Base-by-base conservation (phyloP, 2,797 vertebrate species). In the Lacerta agilis region DNA sequence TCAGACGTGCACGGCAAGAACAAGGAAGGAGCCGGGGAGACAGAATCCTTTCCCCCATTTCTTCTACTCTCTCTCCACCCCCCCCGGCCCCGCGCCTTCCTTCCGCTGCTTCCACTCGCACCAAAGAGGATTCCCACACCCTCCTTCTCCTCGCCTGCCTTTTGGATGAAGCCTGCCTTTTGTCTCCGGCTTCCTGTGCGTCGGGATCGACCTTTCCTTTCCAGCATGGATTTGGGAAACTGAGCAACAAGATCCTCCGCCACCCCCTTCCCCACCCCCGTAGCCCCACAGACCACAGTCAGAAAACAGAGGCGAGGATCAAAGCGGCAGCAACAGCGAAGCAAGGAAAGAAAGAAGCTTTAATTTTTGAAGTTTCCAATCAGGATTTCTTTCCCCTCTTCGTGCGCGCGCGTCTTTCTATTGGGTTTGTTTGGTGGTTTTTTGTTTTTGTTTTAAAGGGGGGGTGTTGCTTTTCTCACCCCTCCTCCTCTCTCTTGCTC, bases 151-250 rank as follows among this genome's bases (percentile, higher is more conserved):
- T 29, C 25, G 45, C 15, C 82, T 25, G 23, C 82, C 82, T 41
- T 36, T 72, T 29, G 79, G 79, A 81, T 36, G 79, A 36, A 36
- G 36, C 61, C 79, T 64, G 25, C 73, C 73, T 80, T 79, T 79
- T 75, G 86, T 87, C 86, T 85, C 58, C 38, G 10, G 86, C 45
- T 80, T 72, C 79, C 38, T 43, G 86, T 41, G 75, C 64, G 73
- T 20, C 55, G 61, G 83, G 83, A 43, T 20, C 36, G 9, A 3
- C 10, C 83, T 29, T 27, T 9, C 5, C 72, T 43, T 20, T 8
- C 10, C 58, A 10, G 13, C 36, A n/a, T 78, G 75, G 84, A 33
- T 45, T 67, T 17, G 61, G 18, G 41, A 6, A 11, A 49, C 66
- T n/a, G 81, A 82, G 55, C 79, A 33, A 55, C 27, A 8, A 29